Base-by-base conservation (phyloP, 2,797 vertebrate genomes). In the Helarctos malayanus region DNA sequence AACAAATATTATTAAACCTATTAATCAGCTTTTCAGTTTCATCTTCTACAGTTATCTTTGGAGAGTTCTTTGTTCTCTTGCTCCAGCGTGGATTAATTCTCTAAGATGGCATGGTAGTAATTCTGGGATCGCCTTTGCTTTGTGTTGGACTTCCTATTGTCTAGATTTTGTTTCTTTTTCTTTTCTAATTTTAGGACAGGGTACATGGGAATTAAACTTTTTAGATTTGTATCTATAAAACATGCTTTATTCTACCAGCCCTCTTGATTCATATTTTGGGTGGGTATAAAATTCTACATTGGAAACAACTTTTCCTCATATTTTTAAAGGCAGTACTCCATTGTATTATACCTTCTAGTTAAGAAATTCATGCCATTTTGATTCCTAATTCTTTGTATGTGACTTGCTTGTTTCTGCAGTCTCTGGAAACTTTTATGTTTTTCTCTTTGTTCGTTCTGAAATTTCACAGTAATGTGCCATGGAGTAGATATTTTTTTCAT, bases 241-340 rank as follows among this genome's bases (percentile, higher is more conserved):
- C 1, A 54, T 86, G 41, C 32, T 63, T 61, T 84, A 47, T 76
- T 90, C 73, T 82, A 38, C 10, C 13, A 56, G 59, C 8, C 15
- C 38, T 54, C 49, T 90, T 90, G 29, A 81, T 95, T 87, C 41
- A 16, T 82, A 90, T 49, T 86, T 86, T 68, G 41, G 68, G n/a
- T 82, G 52, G 68, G 47, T 56, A 54, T 80, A 90, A 57, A 81
- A 76, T 21, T 86, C 7, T 93, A 49, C n/a, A n/a, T 76, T 90
- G 68, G 52, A 82, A 82, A 68, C 68, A 57, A 57, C 73, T n/a
- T 54, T 68, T 81, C 29, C 47, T 89, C 5, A 12, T 59, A 59
- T 52, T 83, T 93, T 93, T 68, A 52, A 93, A 89, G 80, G 35
- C 56, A 32, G 1, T 63, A 49, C 23, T 80, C 32, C 49, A 35